A percentile compares a stretch with the other conserved stretches of the same genome.
Evolutionary conservation across 2,888 invertebrate species (phyloP).

Genomic region (Leptopilina drosophilae): DNA sequence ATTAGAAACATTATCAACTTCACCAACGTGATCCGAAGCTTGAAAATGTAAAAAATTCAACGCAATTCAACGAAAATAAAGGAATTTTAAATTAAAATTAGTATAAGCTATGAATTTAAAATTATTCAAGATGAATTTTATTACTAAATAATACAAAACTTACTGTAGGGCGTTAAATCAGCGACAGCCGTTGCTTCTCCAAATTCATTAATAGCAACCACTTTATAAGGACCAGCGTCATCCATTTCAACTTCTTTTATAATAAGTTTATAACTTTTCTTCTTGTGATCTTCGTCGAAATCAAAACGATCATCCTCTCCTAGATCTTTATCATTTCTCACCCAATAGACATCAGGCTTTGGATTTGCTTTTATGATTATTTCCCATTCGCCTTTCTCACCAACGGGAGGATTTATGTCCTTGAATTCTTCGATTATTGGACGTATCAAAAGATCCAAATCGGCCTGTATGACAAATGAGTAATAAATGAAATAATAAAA

Average conservation of each 20-base stretch:
- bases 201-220: conserved; percentile 87
- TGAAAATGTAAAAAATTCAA: too few species aligned
- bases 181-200: conserved; percentile 86
- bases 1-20: too few species aligned
- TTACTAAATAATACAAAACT: conserved; percentile 65
- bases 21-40: too few species aligned
- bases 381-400: conserved; percentile 87
- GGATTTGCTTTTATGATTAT: conserved; percentile 93
- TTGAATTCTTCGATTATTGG: conserved; percentile 88
- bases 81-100: too few species aligned
- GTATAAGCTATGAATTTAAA: too few species aligned
- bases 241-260: conserved; percentile 84
- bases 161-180: conserved; percentile 86
- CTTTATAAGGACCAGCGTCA: conserved; percentile 88
- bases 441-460: conserved; percentile 87
- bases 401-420: conserved; percentile 86
- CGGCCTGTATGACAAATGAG: conserved; percentile 75
- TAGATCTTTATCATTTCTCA: conserved; percentile 82
- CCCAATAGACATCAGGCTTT: conserved; percentile 91
- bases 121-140: too few species aligned
- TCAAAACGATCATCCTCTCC: conserved; percentile 80
- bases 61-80: too few species aligned
- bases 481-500: too few species aligned
- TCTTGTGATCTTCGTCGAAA: conserved; percentile 81
- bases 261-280: conserved; percentile 84